Evolutionary conservation across 2,888 invertebrate genomes (phyloP).

Genomic region (Caenorhabditis sulstoni): DNA sequence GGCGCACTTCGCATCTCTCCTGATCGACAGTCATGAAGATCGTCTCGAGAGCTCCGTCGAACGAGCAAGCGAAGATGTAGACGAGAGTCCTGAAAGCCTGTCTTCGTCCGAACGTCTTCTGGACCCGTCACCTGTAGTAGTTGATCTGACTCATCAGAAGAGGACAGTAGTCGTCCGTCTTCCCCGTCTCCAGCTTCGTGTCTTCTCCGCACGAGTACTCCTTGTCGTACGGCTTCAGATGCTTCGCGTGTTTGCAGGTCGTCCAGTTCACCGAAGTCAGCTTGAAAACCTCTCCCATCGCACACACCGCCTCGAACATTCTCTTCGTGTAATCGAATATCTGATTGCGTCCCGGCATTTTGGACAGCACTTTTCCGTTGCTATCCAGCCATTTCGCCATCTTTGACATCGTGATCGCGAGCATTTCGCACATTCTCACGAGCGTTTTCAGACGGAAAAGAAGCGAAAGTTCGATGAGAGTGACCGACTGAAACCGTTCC

Average conservation of each 20-base stretch:
- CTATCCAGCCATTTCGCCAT: conserved; percentile 52
- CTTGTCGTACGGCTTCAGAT: conserved; percentile 10
- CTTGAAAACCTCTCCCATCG: conserved; percentile 59
- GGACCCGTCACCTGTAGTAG: conserved; percentile 26
- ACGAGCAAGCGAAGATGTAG: conserved; percentile 39
- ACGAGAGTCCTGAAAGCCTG: conserved; percentile 39
- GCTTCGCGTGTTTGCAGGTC: conserved; percentile 23
- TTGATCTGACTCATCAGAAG: conserved; percentile 39
- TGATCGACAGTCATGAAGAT: conserved; percentile 25
- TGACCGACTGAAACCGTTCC: conserved; percentile 16
- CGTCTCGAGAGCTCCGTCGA: conserved; percentile 37
- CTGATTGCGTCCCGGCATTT: conserved; percentile 11
- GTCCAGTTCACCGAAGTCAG: conserved; percentile 53
- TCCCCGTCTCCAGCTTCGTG: neutral
- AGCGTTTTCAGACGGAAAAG: conserved; percentile 54
- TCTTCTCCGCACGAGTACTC: conserved; percentile 36
- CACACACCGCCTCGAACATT: conserved; percentile 61
- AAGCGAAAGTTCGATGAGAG: conserved; percentile 49
- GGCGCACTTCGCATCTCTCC: conserved; percentile 40
- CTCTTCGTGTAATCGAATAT: conserved; percentile 29
- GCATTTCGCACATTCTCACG: conserved; percentile 37
- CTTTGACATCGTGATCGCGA: conserved; percentile 41
- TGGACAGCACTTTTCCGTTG: conserved; percentile 34
- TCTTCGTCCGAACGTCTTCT: neutral
- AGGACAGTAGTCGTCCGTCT: conserved; percentile 37